phyloP scores from a whole-genome alignment of 2,797 vertebrate species.

The Liparis tanakae region DNA sequence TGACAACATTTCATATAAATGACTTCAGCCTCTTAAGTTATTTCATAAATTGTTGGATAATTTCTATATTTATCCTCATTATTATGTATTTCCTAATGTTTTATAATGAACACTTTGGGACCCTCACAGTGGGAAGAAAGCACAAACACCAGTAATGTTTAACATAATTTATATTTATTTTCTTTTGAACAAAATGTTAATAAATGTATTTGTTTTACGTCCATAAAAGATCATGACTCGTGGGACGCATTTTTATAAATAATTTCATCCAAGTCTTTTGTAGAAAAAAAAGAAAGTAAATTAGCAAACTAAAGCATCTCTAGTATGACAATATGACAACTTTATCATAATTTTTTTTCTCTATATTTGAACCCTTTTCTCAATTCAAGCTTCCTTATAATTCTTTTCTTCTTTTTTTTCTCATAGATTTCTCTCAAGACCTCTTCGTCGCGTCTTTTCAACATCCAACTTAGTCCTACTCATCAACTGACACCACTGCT shows the following conservation, averaged over 20 bases:
- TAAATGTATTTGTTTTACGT: constrained; percentile 87
- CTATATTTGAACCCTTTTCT: constrained; percentile 79
- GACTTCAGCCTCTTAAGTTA: background rate
- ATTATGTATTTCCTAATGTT: background rate
- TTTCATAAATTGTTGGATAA: background rate
- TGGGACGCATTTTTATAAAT: constrained; percentile 89
- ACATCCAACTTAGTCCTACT: constrained; percentile 78
- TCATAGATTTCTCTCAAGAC: constrained; percentile 62
- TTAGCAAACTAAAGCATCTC: constrained; percentile 88
- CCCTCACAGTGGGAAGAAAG: constrained; percentile 34
- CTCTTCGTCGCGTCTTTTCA: constrained; percentile 73
- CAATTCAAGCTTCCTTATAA: constrained; percentile 60
- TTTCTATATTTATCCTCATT: background rate
- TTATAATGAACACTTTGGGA: background rate
- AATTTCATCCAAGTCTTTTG: constrained; percentile 88
- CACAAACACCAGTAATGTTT: constrained; percentile 79
- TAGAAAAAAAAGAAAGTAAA: constrained; percentile 89
- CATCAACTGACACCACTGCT: constrained; percentile 80
- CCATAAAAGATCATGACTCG: constrained; percentile 88
- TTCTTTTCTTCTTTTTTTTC: constrained; percentile 61
- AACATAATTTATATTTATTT: constrained; percentile 90
- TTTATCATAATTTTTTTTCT: constrained; percentile 82
- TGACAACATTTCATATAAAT: background rate
- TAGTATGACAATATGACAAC: constrained; percentile 88
- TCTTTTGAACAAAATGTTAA: constrained; percentile 87